phyloP scores from a whole-genome alignment of 2,113 vertebrate species.

The Silurus meridionalis region DNA sequence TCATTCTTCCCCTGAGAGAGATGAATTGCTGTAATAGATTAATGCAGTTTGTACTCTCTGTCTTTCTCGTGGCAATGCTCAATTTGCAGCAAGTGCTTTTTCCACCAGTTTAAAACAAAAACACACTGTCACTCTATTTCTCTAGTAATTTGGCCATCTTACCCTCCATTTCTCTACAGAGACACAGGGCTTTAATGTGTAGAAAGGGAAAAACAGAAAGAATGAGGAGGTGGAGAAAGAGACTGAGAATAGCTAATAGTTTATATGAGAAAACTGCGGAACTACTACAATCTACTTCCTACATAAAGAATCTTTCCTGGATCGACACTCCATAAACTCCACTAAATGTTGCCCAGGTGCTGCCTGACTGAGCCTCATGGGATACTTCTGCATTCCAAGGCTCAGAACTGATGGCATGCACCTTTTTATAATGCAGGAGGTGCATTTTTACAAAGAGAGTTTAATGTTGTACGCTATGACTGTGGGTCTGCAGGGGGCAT shows the following conservation, averaged over 20 bases:
- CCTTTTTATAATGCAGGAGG: conserved; percentile 38
- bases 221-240: neutral
- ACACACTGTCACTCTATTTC: neutral
- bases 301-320: conserved; percentile 48
- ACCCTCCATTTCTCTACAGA: neutral
- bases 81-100: neutral
- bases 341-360: conserved; percentile 37
- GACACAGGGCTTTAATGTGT: neutral
- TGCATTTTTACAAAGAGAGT: conserved; percentile 45
- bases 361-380: neutral
- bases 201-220: neutral
- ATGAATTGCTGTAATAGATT: neutral
- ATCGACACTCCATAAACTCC: conserved; percentile 34
- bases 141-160: neutral
- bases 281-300: conserved; percentile 50
- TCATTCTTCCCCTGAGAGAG: neutral
- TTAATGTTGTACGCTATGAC: conserved; percentile 63
- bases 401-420: conserved; percentile 16
- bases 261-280: conserved; percentile 66
- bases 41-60: neutral
- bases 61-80: neutral
- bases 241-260: conserved; percentile 61
- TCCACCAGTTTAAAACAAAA: neutral
- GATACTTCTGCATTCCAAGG: neutral
- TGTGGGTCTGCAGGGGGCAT: conserved; percentile 59